Evolutionary conservation across 2,888 invertebrate genomes (phyloP).

Genomic region (Drosophila austrosaltans): DNA sequence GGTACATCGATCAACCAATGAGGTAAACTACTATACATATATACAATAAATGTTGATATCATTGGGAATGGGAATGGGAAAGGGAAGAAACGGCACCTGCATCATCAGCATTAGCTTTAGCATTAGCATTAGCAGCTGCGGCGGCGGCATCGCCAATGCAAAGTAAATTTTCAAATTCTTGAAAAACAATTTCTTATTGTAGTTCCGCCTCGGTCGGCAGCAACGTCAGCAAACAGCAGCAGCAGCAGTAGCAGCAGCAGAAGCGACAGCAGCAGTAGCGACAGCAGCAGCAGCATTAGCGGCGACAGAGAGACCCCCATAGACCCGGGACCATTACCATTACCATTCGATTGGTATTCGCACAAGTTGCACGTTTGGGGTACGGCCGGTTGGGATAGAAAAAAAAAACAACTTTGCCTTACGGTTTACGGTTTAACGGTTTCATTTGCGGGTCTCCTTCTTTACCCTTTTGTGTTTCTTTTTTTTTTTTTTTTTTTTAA

Average conservation of each 20-base stretch:
- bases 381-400: conserved; percentile 14
- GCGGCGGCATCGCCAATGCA: conserved; percentile 24
- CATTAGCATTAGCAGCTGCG: neutral
- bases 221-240: conserved; percentile 22
- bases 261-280: conserved; percentile 28
- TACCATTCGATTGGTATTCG: conserved; percentile 68
- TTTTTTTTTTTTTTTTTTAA: conserved; percentile 20
- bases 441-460: conserved; percentile 47
- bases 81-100: conserved; percentile 29
- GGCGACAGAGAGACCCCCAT: conserved; percentile 19
- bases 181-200: conserved; percentile 63
- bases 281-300: neutral
- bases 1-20: conserved; percentile 11
- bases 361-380: conserved; percentile 68
- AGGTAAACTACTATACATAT: neutral
- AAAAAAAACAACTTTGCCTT: neutral
- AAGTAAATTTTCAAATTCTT: conserved; percentile 47
- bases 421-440: conserved; percentile 34
- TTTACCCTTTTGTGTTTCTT: conserved; percentile 39
- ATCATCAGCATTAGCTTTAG: conserved; percentile 5
- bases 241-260: neutral
- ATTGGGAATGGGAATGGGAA: conserved; percentile 8
- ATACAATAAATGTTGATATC: neutral
- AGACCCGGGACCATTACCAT: conserved; percentile 16
- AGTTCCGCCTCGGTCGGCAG: conserved; percentile 48